Evolutionary conservation across 1,140 invertebrate species (phyloP), one percentile per base, ranked within the genome.

Genomic region (Dysdera silvatica): DNA sequence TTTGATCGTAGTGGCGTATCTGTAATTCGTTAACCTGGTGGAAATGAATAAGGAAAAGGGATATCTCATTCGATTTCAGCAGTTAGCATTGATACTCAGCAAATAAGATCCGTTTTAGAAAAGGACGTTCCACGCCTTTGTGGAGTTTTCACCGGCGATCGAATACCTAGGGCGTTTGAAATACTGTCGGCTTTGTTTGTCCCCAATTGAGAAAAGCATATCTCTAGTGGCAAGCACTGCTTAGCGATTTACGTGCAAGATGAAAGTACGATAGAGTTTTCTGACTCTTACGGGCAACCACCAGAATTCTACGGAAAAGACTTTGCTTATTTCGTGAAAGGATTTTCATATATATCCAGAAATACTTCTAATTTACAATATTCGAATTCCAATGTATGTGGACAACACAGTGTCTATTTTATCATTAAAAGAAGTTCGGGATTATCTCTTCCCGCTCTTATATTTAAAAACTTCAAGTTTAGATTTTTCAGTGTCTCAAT

Each of bases 151-250:
- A 23, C 47, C 8, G 24, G 23, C 4, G 47, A 49, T 18, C 24
- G 29, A 28, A 49, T 49, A 49, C 47, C 47, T 49, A n/a, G n/a
- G n/a, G 47, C n/a, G 24, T 28, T 49, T 24, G 6, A 49, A 49
- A 14, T 28, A 7, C 29, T 49, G 12, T 28, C 47, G 3, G 24
- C 12, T 26, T 10, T 28, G 5, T 6, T 49, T 6, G 47, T 49
- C 10, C 18, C 29, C 5, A 49, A 49, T 28, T 28, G 23, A 28
- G 47, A 49, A 12, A 49, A 49, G 29, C 2, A 31, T 49, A 28
- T 16, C 2, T 1, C 26, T 28, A 49, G 29, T 28, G 18, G 47
- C 8, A 49, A 1, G 8, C 47, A 49, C 29, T 49, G 47, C 24
- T 1, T 49, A 26, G 47, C 47, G 1, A 18, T 49, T 26, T 49